Evolutionary conservation across 2,888 invertebrate species (phyloP), one percentile per base, ranked within the genome.

Genomic region (Chorisops tibialis): DNA sequence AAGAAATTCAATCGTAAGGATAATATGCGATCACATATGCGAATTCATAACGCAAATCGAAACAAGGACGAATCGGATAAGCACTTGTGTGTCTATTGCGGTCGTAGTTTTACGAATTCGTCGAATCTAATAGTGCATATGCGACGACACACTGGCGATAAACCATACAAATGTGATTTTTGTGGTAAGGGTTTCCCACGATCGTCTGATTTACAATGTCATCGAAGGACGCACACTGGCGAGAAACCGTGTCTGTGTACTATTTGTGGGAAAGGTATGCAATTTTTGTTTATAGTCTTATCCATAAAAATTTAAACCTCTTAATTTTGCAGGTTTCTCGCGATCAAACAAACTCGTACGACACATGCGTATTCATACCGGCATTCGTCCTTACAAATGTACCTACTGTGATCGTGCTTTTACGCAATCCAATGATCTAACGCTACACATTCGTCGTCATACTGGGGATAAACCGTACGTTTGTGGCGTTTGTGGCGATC

Each of bases 401-500:
- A 80, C 81, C 2, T 84, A 74, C 50, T 79, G 79, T 58, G 75
- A 76, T 21, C 76, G 76, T 63, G 74, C 76, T 22, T 88, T 88
- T 72, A 85, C 87, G 0, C 88, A 88, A 73, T 87, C 87, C 54
- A 87, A 88, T 72, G 87, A 88, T 70, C 76, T 88, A 51, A 86
- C 86, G 0, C 72, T 88, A 14, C 88, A 88, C 71, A 83, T 87
- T 69, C 81, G 87, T 0, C 79, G 87, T 0, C 88, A 88, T 70
- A 88, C 88, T 0, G 88, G 87, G 1, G 84, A 85, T 63, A 80
- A 85, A 37, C 86, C 86, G 0, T 86, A 85, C 71, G 83, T 77
- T 7, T 88, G 87, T 67, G 85, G 84, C 24, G 79, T 87, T 2
- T 87, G 88, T 70, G 84, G 85, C 0, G 85, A 86, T 19, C 79